Percentiles rank a stretch among this genome's conserved stretches.
These are phyloP conservation scores for Conopomorpha cramerella DNA, from an alignment of 1,140 invertebrate genomes.

Conservation along the genomic window DNA sequence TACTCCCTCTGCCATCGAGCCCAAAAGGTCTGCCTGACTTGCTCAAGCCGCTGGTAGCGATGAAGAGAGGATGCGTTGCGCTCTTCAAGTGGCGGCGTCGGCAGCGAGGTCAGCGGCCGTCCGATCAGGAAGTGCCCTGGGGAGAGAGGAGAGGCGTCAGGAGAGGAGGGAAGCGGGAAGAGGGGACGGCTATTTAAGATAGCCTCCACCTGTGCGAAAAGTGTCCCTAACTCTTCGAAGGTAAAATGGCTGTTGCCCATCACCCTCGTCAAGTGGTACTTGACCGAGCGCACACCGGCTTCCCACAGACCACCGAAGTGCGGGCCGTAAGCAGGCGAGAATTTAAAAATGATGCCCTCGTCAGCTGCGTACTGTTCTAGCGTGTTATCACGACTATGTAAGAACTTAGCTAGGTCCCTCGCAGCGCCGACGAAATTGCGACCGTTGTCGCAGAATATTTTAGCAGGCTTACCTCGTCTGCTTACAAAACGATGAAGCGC, in stretches of 20 bases:
- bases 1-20: not conserved
- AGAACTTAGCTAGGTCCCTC: not conserved
- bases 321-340: not conserved
- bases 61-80: not conserved
- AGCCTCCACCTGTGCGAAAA: constrained; percentile 10
- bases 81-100: not conserved
- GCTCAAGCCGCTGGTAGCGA: not conserved
- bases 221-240: constrained; percentile 7
- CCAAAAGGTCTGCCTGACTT: not conserved
- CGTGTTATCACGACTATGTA: not conserved
- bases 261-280: not conserved
- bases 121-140: constrained; percentile 1
- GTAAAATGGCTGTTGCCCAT: constrained; percentile 2
- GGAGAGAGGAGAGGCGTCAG: not conserved
- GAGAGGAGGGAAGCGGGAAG: not conserved
- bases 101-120: not conserved
- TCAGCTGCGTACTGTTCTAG: not conserved
- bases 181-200: constrained; percentile 3
- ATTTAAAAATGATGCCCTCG: not conserved
- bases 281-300: not conserved
- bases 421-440: not conserved
- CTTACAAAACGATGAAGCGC: not conserved
- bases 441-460: constrained; percentile 1
- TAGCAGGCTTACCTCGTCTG: not conserved
- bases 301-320: not conserved